Base-by-base conservation (phyloP, 2,797 vertebrate species). In the Tympanoctomys barrerae region DNA sequence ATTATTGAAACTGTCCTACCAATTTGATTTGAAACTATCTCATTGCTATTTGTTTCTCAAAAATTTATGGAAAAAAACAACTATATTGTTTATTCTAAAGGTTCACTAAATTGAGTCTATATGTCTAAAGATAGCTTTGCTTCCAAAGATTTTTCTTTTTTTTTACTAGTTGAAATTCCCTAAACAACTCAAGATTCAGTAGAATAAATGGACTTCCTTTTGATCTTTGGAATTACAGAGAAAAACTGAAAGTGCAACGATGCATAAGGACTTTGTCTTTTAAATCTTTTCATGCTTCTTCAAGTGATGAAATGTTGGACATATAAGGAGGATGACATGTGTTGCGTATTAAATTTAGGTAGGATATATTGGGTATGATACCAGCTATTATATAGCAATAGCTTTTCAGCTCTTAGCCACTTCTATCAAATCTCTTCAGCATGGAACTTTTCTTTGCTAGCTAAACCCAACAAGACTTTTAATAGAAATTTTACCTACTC, bases 191-290 rank as follows among this genome's bases (percentile, higher is more conserved):
- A 61, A 77, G 33, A 70, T 70, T 95, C 73, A 91, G 22, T 77
- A 86, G 89, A 97, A 93, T 84, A 91, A 95, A 85, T 91, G 81
- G 42, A 61, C 52, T 94, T 89, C 66, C 42, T 64, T 95, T 70
- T 89, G n/a, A 87, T 94, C 39, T 86, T 91, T 54, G 94, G 82
- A 94, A 80, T 89, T 79, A 61, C 28, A 62, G 33, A 94, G 64
- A 49, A 26, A 79, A 91, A 95, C 71, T 93, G 46, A 71, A 85
- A 24, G 26, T 28, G 46, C 95, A 75, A 62, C 71, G 70, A 66
- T 90, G 28, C 46, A 16, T 42, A 75, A 88, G 42, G 49, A 79
- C 21, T 66, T 42, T 80, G 31, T 89, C 39, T 79, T 36, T 77
- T 49, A 68, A 87, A 57, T 75, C 31, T 79, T 79, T 70, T 91